These are phyloP conservation scores for Masnerella sp. DNA, from an alignment of 2,888 invertebrate genomes.

Conservation along the genomic window DNA sequence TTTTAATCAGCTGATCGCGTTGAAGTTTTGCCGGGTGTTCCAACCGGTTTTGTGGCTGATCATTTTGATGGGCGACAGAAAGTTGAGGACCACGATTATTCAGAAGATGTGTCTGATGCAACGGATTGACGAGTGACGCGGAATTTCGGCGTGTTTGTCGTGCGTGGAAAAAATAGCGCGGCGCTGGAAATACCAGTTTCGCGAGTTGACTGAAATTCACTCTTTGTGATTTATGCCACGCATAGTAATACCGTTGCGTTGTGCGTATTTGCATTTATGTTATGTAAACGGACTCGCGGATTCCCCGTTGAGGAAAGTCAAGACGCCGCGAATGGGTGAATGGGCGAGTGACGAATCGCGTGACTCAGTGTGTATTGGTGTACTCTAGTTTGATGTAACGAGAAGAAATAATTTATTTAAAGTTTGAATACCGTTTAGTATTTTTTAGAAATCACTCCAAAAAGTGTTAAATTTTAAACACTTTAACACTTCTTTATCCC, in stretches of 20 bases:
- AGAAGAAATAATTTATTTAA: no score
- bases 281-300: conserved; percentile 58
- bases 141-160: neutral
- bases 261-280: conserved; percentile 50
- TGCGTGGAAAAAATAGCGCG: conserved; percentile 4
- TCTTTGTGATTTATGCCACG: conserved; percentile 46
- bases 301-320: conserved; percentile 61
- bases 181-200: conserved; percentile 40
- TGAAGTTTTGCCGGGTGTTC: conserved; percentile 66
- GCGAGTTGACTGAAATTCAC: conserved; percentile 38
- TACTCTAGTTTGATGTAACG: conserved; percentile 10
- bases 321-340: conserved; percentile 27
- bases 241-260: conserved; percentile 30
- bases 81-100: conserved; percentile 21
- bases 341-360: conserved; percentile 27
- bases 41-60: conserved; percentile 68
- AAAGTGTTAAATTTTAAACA: no score
- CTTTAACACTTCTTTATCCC: no score
- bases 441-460: no score
- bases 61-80: conserved; percentile 55
- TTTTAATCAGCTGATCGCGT: conserved; percentile 62
- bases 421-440: no score
- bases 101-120: conserved; percentile 12
- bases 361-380: conserved; percentile 26
- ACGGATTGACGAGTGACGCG: neutral